A percentile compares a stretch with the other conserved stretches of the same genome.
Conservation (phyloP, 2,797 vertebrate species). For the Leuciscus waleckii region DNA sequence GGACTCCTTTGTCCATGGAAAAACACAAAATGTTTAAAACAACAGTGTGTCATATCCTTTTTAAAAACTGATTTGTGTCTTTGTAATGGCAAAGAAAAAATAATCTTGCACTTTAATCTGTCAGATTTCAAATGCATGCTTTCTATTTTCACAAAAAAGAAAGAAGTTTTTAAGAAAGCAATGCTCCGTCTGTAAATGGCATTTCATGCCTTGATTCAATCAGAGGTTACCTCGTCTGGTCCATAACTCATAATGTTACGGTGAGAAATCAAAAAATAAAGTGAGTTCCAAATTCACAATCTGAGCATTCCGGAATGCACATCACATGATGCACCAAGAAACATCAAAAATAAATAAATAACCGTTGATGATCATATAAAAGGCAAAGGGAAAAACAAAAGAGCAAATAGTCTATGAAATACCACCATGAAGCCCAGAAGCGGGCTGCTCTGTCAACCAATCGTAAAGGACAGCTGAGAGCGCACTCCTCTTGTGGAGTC, state of each 20-base stretch:
- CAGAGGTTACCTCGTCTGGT: constrained; percentile 21
- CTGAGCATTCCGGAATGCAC: constrained; percentile 23
- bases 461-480: constrained; percentile 21
- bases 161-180: constrained; percentile 23
- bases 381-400: constrained; percentile 19
- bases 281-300: constrained; percentile 27
- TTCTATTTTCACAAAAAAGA: constrained; percentile 10
- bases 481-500: constrained; percentile 34
- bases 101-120: constrained; percentile 42
- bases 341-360: constrained; percentile 59
- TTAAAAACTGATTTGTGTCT: constrained; percentile 20
- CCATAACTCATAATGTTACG: neutral
- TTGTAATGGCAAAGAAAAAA: constrained; percentile 36
- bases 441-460: constrained; percentile 36
- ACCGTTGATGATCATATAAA: constrained; percentile 30
- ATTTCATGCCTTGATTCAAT: constrained; percentile 34
- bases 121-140: constrained; percentile 39
- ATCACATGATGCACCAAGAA: constrained; percentile 46
- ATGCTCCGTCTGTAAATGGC: constrained; percentile 3
- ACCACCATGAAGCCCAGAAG: constrained; percentile 38
- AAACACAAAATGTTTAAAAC: constrained; percentile 47
- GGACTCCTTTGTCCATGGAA: constrained; percentile 48
- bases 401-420: constrained; percentile 38
- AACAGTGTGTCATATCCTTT: constrained; percentile 3
- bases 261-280: neutral